These are phyloP conservation scores for Tetramorium parvispinum DNA, from an alignment of 1,140 invertebrate species.

Conservation along the genomic window DNA sequence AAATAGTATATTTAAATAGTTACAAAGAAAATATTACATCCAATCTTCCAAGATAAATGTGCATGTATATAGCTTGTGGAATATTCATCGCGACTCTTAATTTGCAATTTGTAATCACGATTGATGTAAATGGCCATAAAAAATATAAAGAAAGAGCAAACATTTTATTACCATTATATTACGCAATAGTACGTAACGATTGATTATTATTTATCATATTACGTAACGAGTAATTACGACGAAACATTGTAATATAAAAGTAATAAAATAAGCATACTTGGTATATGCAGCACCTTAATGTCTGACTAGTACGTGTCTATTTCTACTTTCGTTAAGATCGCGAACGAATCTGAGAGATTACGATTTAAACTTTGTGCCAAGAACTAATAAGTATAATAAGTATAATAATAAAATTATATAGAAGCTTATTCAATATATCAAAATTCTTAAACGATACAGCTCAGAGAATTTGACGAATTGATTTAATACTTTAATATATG, in stretches of 20 bases:
- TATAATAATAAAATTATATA: not conserved
- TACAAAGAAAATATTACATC: not conserved
- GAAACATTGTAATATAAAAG: not conserved
- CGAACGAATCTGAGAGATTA: not conserved
- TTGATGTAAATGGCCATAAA: not conserved
- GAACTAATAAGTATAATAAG: not conserved
- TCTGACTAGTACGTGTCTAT: not conserved
- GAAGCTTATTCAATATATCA: not conserved
- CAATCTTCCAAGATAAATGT: not conserved
- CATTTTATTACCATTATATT: not conserved
- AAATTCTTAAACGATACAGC: not conserved
- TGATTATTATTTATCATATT: constrained; percentile 6
- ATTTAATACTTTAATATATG: not conserved
- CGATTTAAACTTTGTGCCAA: not conserved
- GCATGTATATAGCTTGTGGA: not conserved
- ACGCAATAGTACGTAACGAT: not conserved
- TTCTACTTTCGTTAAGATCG: not conserved
- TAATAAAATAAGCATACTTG: not conserved
- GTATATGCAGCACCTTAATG: not conserved
- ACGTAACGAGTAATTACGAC: not conserved
- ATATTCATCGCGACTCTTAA: not conserved
- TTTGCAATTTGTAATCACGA: not conserved
- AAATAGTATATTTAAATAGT: not conserved
- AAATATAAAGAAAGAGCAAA: not conserved
- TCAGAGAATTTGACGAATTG: not conserved